phyloP scores from a whole-genome alignment of 1,140 invertebrate species.

The Ylistrum balloti region DNA sequence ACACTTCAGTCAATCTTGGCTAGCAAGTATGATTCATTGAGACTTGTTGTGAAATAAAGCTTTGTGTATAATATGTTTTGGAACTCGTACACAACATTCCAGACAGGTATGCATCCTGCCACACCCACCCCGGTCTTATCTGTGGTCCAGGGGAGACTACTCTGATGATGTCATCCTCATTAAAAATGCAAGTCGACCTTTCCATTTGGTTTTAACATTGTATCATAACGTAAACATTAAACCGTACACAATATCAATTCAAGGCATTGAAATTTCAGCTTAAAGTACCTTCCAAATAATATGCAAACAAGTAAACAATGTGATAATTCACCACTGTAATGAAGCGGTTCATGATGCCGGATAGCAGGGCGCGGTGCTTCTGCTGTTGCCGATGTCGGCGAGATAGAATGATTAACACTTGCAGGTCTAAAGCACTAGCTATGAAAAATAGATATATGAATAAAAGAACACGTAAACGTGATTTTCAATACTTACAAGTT shows the following conservation, averaged over 20 bases:
- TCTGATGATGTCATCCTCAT: conserved; percentile 32
- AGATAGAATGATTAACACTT: neutral
- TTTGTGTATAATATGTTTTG: too few species aligned
- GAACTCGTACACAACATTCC: neutral
- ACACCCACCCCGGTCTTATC: conserved; percentile 1
- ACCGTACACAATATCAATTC: neutral
- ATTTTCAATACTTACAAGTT: conserved; percentile 8
- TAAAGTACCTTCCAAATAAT: neutral
- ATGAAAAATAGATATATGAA: neutral
- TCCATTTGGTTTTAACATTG: neutral
- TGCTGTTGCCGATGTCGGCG: neutral
- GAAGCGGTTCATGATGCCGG: neutral
- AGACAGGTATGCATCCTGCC: conserved; percentile 11
- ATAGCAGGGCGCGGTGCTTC: neutral
- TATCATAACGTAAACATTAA: neutral
- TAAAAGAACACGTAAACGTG: neutral
- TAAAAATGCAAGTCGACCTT: neutral
- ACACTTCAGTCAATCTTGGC: too few species aligned
- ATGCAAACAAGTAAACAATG: neutral
- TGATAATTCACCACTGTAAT: neutral
- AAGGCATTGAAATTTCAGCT: neutral
- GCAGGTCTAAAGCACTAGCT: neutral
- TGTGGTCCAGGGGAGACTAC: neutral
- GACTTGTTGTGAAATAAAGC: too few species aligned
- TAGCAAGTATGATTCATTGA: too few species aligned